phyloP scores from a whole-genome alignment of 2,797 vertebrate genomes.

The Sebastes diploproa region DNA sequence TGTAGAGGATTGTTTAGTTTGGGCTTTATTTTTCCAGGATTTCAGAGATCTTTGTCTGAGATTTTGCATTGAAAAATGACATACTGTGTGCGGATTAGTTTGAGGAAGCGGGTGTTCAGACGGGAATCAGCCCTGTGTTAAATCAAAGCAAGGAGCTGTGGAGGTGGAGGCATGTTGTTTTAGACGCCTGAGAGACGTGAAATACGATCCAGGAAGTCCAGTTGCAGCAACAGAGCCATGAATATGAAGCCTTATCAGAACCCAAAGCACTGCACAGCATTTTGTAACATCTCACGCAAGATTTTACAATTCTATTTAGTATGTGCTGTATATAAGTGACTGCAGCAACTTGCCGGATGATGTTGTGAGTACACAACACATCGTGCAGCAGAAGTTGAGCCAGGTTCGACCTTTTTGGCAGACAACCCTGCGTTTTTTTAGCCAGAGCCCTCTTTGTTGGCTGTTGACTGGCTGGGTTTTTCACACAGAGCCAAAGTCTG shows the following conservation, averaged over 20 bases:
- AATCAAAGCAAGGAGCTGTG: not conserved
- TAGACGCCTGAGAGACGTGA: not conserved
- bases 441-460: too few relatives aligned
- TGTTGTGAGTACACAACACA: not conserved
- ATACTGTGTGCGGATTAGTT: not conserved
- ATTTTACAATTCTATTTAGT: not conserved
- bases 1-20: not conserved
- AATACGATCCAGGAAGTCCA: not conserved
- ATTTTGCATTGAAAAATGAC: not conserved
- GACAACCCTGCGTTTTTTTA: too few relatives aligned
- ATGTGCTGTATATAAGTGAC: not conserved
- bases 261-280: not conserved
- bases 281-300: not conserved
- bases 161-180: not conserved
- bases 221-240: not conserved
- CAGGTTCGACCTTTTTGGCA: too few relatives aligned
- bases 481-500: not conserved
- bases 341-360: not conserved
- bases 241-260: not conserved
- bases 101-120: too few relatives aligned
- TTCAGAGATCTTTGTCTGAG: not conserved
- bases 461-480: too few relatives aligned
- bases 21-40: not conserved
- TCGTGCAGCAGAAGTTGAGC: not conserved
- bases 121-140: not conserved